These are phyloP conservation scores for Entomobrya proxima DNA, from an alignment of 2,888 invertebrate genomes.

Conservation along the genomic window DNA sequence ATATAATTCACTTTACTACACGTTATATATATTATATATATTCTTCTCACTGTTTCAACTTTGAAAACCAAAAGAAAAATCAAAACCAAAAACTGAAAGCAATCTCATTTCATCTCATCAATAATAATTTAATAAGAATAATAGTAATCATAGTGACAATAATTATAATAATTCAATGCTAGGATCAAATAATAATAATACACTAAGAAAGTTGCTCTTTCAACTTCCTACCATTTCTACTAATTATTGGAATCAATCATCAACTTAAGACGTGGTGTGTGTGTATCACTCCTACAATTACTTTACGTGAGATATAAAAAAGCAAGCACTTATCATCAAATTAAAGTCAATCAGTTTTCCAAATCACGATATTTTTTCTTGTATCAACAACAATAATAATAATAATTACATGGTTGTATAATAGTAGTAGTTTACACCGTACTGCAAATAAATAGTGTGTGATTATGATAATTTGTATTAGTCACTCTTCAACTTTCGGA, in stretches of 20 bases:
- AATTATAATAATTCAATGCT: conserved; percentile 19
- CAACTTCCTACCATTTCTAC: not conserved
- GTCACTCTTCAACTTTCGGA: conserved; percentile 33
- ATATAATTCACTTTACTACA: conserved; percentile 54
- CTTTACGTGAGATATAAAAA: conserved; percentile 50
- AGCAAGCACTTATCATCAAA: conserved; percentile 37
- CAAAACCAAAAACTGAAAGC: conserved; percentile 4
- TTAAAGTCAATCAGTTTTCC: conserved; percentile 46
- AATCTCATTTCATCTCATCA: conserved; percentile 42
- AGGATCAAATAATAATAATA: conserved; percentile 19
- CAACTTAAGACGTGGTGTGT: conserved; percentile 38
- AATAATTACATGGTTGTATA: not conserved
- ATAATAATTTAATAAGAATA: no score
- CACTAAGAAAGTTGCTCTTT: not conserved
- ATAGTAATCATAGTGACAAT: not conserved
- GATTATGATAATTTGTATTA: not conserved
- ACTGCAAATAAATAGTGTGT: conserved; percentile 48
- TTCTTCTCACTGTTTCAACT: conserved; percentile 10
- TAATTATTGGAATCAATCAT: conserved; percentile 42
- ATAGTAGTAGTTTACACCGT: not conserved
- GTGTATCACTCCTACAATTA: not conserved
- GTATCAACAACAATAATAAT: not conserved
- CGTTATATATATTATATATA: no score
- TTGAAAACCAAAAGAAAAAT: not conserved
- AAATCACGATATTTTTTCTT: conserved; percentile 37